A percentile compares a stretch with the other conserved stretches of the same genome.
Evolutionary conservation across 2,797 vertebrate species (phyloP).

Genomic region (Brachyalestes nurse): DNA sequence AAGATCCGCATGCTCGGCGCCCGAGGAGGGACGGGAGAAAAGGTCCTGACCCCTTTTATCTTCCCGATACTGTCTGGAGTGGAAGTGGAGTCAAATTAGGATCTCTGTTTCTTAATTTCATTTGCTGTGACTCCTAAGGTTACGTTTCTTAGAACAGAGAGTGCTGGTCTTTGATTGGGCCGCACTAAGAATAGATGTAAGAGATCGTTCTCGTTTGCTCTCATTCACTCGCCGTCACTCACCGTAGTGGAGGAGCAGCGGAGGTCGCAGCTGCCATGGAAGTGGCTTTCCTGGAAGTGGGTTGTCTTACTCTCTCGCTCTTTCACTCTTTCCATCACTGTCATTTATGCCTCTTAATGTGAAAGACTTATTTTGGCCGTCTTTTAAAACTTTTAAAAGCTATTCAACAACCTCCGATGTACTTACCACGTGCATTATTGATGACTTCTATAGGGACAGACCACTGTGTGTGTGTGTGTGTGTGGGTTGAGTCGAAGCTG

Average conservation of each 20-base stretch:
- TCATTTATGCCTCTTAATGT: slow-evolving; percentile 35
- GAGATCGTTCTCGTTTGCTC: slow-evolving; percentile 5
- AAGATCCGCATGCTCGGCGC: slow-evolving; percentile 5
- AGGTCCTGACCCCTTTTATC: slow-evolving; percentile 48
- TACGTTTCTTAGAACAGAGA: slow-evolving; percentile 8
- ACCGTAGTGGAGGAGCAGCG: background rate
- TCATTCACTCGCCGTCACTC: slow-evolving; percentile 9
- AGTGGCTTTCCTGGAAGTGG: background rate
- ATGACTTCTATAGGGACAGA: slow-evolving; percentile 45
- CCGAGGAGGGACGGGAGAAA: slow-evolving; percentile 36
- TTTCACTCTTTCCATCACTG: slow-evolving; percentile 4
- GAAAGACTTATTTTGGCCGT: slow-evolving; percentile 33
- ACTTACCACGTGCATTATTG: slow-evolving; percentile 56
- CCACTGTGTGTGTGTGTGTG: background rate
- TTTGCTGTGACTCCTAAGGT: background rate
- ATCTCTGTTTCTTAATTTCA: slow-evolving; percentile 22
- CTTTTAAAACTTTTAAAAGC: slow-evolving; percentile 44
- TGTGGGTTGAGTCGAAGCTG: background rate
- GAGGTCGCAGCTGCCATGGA: background rate
- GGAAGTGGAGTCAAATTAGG: slow-evolving; percentile 18
- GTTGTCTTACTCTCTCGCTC: background rate
- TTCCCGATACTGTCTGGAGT: slow-evolving; percentile 21
- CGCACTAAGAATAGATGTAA: slow-evolving; percentile 11
- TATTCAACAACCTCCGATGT: slow-evolving; percentile 24
- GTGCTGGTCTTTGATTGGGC: background rate